These are phyloP conservation scores for Lanius ludovicianus DNA, from an alignment of 2,113 vertebrate genomes.

Conservation along the genomic window DNA sequence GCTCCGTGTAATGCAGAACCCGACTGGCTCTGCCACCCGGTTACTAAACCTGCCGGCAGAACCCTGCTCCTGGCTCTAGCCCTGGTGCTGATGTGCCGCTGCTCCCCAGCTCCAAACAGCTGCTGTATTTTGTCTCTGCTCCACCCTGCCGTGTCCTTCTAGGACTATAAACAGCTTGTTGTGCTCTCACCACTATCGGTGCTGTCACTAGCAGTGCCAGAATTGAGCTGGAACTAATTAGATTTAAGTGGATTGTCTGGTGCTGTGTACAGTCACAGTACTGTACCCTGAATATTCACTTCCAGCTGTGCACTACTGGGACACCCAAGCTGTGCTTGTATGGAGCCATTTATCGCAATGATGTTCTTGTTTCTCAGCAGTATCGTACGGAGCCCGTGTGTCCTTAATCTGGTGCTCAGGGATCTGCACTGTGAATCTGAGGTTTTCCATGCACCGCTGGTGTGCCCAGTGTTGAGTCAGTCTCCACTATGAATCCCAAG, in stretches of 20 bases:
- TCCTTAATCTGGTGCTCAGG: background rate
- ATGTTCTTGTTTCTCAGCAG: background rate
- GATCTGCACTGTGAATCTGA: background rate
- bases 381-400: background rate
- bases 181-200: background rate
- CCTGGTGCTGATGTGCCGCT: slow-evolving; percentile 40
- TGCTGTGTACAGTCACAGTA: background rate
- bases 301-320: background rate
- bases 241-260: background rate
- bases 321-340: background rate
- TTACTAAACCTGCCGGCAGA: background rate
- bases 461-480: background rate
- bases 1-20: background rate
- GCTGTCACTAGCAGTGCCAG: background rate
- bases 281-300: background rate
- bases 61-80: background rate
- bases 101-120: background rate
- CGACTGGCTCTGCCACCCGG: background rate
- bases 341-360: background rate
- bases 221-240: background rate
- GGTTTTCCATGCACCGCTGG: background rate
- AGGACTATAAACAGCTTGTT: background rate
- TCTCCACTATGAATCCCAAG: background rate
- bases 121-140: background rate
- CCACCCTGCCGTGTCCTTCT: background rate